Conservation (phyloP, 1,140 invertebrate species). For the Maconellicoccus hirsutus region DNA sequence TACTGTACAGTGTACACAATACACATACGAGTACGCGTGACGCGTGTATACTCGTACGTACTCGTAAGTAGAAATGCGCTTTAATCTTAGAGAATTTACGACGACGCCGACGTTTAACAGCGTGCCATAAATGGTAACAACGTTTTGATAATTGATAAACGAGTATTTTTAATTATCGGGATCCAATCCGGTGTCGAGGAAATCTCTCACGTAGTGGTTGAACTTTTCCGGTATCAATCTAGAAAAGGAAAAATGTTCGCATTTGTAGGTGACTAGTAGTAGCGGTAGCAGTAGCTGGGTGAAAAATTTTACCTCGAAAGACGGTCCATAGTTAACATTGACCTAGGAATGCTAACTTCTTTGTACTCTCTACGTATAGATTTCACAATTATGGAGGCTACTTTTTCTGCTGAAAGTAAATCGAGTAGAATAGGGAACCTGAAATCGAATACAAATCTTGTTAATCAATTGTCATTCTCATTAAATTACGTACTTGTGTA, state of each 20-base stretch:
- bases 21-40: too few relatives aligned
- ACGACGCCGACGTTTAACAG: too few relatives aligned
- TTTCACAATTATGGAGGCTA: slow-evolving; percentile 49
- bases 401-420: slow-evolving; percentile 49
- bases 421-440: slow-evolving; percentile 53
- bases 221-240: slow-evolving; percentile 31
- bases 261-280: neutral
- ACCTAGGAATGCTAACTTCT: slow-evolving; percentile 42
- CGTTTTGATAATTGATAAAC: neutral
- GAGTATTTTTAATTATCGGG: slow-evolving; percentile 26
- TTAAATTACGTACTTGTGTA: too few relatives aligned
- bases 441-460: slow-evolving; percentile 10
- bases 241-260: slow-evolving; percentile 18
- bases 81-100: too few relatives aligned
- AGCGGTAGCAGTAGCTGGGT: neutral
- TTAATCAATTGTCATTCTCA: too few relatives aligned
- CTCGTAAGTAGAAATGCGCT: neutral
- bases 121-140: neutral
- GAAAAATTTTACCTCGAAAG: slow-evolving; percentile 32
- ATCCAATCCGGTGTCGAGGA: slow-evolving; percentile 32
- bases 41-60: too few relatives aligned
- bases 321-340: slow-evolving; percentile 34
- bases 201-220: slow-evolving; percentile 30
- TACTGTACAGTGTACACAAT: too few relatives aligned
- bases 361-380: slow-evolving; percentile 47